Conservation (phyloP, 2,888 invertebrate genomes). For the Folsomia candida region DNA sequence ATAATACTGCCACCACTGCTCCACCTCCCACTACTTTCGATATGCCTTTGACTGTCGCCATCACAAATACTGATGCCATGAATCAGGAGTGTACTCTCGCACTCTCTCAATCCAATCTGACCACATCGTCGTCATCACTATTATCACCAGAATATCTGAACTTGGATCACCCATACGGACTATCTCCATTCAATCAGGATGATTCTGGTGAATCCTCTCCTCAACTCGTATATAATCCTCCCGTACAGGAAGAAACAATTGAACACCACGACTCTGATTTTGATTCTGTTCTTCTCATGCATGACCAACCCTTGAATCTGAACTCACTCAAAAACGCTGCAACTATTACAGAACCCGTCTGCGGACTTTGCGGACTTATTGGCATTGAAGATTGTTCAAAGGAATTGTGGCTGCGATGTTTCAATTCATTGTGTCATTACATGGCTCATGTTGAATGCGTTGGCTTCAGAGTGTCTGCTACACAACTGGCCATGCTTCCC, state of each 20-base stretch:
- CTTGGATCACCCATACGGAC: background rate
- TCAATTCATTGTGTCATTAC: slow-evolving; percentile 43
- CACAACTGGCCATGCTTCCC: slow-evolving; percentile 38
- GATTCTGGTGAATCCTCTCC: background rate
- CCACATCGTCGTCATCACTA: background rate
- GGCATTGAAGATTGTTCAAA: background rate
- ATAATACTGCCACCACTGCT: background rate
- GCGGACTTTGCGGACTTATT: slow-evolving; percentile 24
- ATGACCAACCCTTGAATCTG: background rate
- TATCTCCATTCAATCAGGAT: background rate
- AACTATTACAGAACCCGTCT: slow-evolving; percentile 33
- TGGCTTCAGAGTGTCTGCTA: slow-evolving; percentile 38
- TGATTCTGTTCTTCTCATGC: background rate
- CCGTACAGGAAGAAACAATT: background rate
- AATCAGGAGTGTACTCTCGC: background rate
- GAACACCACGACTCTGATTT: background rate
- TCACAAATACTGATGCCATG: background rate
- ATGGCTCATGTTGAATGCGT: slow-evolving; percentile 45
- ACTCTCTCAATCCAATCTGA: no score
- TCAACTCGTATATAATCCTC: background rate
- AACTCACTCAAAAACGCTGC: slow-evolving; percentile 2
- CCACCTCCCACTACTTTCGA: background rate
- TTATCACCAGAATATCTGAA: background rate
- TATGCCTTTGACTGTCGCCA: background rate
- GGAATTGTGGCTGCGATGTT: slow-evolving; percentile 45